Conservation (phyloP, 2,888 invertebrate genomes). For the Netelia virgata region DNA sequence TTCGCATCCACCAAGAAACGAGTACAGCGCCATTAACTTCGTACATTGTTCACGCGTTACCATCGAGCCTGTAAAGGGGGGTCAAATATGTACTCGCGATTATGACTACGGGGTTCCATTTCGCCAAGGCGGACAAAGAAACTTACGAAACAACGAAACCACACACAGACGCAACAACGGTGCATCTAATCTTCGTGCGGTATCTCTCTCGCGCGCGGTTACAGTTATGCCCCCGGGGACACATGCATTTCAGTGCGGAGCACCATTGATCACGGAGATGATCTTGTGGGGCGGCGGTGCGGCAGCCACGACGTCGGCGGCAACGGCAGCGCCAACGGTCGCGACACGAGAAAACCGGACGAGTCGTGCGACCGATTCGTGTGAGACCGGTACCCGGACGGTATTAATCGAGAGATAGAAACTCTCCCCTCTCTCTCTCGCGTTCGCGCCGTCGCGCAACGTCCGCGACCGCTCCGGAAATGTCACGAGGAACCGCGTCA, state of each 20-base stretch:
- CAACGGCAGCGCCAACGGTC: constrained; percentile 26
- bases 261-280: constrained; percentile 80
- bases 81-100: neutral
- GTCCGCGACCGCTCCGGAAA: constrained; percentile 62
- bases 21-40: neutral
- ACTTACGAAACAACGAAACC: constrained; percentile 44
- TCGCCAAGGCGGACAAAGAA: constrained; percentile 29
- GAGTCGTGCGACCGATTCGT: constrained; percentile 80
- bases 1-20: too few relatives aligned
- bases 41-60: neutral
- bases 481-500: constrained; percentile 65
- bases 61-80: neutral
- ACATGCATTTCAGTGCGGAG: constrained; percentile 75
- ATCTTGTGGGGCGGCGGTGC: constrained; percentile 73
- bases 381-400: constrained; percentile 71
- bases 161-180: constrained; percentile 79
- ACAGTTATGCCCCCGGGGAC: constrained; percentile 81
- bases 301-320: constrained; percentile 23
- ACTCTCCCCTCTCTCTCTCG: neutral
- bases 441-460: neutral
- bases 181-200: constrained; percentile 80
- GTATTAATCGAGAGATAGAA: neutral
- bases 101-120: neutral
- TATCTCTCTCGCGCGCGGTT: constrained; percentile 73
- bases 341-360: constrained; percentile 69